Percentiles rank a stretch among this genome's conserved stretches.
phyloP scores from a whole-genome alignment of 2,113 vertebrate species.

The Gracilinanus agilis region DNA sequence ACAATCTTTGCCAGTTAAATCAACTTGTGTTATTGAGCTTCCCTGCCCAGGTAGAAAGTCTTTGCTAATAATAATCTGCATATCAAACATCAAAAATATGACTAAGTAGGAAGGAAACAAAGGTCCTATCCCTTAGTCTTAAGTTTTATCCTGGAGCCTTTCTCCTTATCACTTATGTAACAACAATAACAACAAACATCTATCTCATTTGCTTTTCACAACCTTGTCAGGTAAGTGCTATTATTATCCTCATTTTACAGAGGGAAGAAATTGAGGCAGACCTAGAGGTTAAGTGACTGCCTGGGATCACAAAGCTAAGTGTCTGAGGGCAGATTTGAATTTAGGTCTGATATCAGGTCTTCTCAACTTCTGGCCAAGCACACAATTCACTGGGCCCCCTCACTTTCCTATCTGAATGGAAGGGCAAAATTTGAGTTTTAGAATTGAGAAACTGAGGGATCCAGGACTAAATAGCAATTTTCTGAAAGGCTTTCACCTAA shows the following conservation, averaged over 20 bases:
- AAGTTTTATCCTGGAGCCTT: not conserved
- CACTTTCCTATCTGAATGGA: not conserved
- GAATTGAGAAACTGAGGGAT: not conserved
- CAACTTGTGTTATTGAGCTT: not conserved
- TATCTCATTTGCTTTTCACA: not conserved
- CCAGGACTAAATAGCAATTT: not conserved
- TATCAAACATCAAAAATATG: not conserved
- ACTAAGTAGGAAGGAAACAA: not conserved
- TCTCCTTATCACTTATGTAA: not conserved
- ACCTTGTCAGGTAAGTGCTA: not conserved
- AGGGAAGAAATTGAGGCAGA: not conserved
- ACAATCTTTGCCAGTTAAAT: slow-evolving; percentile 25
- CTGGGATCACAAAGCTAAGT: not conserved
- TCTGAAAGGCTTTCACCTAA: not conserved
- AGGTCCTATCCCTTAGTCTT: not conserved
- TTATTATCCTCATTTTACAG: not conserved
- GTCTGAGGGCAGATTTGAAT: not conserved
- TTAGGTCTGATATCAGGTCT: not conserved
- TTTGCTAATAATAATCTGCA: not conserved
- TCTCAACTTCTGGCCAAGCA: not conserved
- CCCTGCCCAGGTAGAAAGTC: not conserved
- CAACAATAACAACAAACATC: not conserved
- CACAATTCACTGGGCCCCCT: not conserved
- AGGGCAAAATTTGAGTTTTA: not conserved
- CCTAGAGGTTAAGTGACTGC: not conserved